These are phyloP conservation scores for Rhizoglyphus robini DNA, from an alignment of 1,140 invertebrate genomes.

Conservation along the genomic window DNA sequence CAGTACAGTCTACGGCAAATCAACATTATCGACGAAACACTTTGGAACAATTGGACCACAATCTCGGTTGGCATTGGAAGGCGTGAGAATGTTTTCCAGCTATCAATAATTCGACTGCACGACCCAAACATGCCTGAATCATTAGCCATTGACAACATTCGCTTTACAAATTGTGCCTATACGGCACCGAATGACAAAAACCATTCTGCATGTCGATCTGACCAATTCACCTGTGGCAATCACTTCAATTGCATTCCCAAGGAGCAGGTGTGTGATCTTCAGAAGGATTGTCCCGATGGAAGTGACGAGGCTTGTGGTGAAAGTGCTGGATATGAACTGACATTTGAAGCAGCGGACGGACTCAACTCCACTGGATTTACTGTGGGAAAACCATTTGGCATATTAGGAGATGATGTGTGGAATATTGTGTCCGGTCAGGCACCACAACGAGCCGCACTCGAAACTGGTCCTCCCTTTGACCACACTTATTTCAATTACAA, in stretches of 20 bases:
- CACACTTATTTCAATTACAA: slow-evolving; percentile 20
- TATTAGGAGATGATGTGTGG: slow-evolving; percentile 4
- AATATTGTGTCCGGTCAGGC: slow-evolving; percentile 6
- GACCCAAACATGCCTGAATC: background rate
- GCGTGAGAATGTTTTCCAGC: slow-evolving; percentile 12
- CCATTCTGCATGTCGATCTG: slow-evolving; percentile 22
- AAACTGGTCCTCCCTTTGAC: slow-evolving; percentile 24
- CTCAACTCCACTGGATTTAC: background rate
- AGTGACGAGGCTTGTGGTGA: background rate
- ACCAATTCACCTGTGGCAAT: slow-evolving; percentile 31
- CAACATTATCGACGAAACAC: background rate
- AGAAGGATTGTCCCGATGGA: slow-evolving; percentile 25
- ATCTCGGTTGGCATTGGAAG: slow-evolving; percentile 22
- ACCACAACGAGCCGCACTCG: background rate
- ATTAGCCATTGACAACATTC: slow-evolving; percentile 35
- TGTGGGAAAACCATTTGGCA: background rate
- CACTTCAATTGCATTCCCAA: slow-evolving; percentile 19
- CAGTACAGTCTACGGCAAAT: too few species aligned
- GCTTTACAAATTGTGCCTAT: slow-evolving; percentile 33
- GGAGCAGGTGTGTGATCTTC: slow-evolving; percentile 31
- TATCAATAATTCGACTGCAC: slow-evolving; percentile 14
- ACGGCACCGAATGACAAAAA: slow-evolving; percentile 25
- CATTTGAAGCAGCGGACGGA: background rate
- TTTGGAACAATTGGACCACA: slow-evolving; percentile 13
- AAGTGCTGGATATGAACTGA: background rate